Conservation (phyloP, 2,113 vertebrate species). For the Lamprotornis superbus region DNA sequence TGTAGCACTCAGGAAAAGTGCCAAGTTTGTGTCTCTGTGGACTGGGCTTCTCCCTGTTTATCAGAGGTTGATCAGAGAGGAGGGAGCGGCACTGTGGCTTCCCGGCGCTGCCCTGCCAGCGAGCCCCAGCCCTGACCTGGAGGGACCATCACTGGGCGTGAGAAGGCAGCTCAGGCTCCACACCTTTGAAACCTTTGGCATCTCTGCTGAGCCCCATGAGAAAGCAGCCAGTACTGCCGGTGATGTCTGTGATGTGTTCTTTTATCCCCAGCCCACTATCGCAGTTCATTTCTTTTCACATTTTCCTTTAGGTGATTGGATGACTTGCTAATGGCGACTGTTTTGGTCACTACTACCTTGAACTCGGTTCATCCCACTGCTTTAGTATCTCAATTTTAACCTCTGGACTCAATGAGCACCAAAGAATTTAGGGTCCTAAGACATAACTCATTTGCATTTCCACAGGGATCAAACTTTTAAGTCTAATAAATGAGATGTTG, state of each 20-base stretch:
- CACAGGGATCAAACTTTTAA: not conserved
- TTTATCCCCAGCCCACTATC: not conserved
- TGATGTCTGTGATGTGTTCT: not conserved
- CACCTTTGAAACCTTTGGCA: not conserved
- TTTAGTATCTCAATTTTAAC: not conserved
- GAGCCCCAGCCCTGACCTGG: slow-evolving; percentile 13
- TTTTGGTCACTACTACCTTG: not conserved
- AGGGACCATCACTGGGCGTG: not conserved
- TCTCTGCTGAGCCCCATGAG: not conserved
- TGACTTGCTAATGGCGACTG: rapidly evolving
- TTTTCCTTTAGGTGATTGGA: not conserved
- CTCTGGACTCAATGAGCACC: not conserved
- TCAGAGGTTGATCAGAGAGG: not conserved
- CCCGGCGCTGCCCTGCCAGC: not conserved
- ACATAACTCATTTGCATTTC: not conserved
- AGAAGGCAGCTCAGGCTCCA: not conserved
- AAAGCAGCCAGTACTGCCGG: not conserved
- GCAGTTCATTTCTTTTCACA: rapidly evolving
- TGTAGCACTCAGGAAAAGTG: not conserved
- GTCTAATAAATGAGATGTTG: not conserved
- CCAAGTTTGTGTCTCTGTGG: not conserved
- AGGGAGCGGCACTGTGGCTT: not conserved
- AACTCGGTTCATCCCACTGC: not conserved
- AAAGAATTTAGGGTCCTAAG: not conserved
- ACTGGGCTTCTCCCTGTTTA: slow-evolving; percentile 45